Conservation (phyloP, 64 coral and sea anemone species). For the Anthopleura sola region DNA sequence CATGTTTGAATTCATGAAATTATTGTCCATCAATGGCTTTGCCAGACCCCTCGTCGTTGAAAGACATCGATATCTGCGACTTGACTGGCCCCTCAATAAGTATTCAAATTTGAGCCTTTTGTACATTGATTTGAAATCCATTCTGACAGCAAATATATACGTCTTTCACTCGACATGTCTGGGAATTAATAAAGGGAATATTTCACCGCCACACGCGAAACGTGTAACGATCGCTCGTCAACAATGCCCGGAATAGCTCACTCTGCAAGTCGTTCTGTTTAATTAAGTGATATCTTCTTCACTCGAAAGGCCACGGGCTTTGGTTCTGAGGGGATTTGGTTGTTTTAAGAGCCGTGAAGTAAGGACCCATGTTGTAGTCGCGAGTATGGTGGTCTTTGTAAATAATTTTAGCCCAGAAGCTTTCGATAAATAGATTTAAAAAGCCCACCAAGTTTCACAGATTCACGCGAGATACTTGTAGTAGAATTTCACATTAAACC, state of each 20-base stretch:
- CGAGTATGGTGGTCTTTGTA: neutral
- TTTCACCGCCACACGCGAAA: conserved; percentile 1
- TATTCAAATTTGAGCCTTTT: neutral
- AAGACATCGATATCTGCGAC: neutral
- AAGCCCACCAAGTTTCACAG: neutral
- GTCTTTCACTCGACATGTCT: neutral
- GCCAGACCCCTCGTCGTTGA: neutral
- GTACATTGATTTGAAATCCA: neutral
- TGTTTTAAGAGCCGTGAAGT: neutral
- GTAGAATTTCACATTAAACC: neutral
- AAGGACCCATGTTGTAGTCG: neutral
- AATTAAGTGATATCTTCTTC: conserved; percentile 8
- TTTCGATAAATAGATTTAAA: neutral
- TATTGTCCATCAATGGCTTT: neutral
- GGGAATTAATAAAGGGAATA: neutral
- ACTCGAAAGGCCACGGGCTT: neutral
- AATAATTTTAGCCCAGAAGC: neutral
- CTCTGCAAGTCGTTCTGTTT: neutral
- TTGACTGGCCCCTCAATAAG: neutral
- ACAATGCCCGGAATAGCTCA: neutral
- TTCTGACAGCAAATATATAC: neutral
- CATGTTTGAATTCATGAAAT: neutral
- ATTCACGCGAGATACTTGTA: neutral
- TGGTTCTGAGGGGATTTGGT: neutral
- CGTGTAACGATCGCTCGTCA: neutral